Conservation (phyloP, 2,888 invertebrate genomes). For the Stomorhina lunata region DNA sequence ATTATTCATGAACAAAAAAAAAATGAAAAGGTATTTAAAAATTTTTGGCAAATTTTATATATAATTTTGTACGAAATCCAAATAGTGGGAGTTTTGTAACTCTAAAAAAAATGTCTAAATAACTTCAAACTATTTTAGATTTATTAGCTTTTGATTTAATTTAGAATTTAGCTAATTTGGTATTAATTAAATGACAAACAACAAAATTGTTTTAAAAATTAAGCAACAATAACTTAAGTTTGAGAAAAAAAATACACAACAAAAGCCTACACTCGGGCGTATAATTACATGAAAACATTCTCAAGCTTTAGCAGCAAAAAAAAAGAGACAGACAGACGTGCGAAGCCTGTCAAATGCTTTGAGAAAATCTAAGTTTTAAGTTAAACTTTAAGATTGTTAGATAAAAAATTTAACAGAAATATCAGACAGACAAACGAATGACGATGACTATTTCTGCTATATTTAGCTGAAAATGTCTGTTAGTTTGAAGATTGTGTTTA, state of each 20-base stretch:
- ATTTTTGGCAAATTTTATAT: neutral
- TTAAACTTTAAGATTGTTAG: slow-evolving; percentile 39
- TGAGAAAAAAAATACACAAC: neutral
- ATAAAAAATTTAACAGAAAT: slow-evolving; percentile 22
- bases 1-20: neutral
- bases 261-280: slow-evolving; percentile 54
- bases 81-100: slow-evolving; percentile 43
- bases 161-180: slow-evolving; percentile 66
- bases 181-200: slow-evolving; percentile 69
- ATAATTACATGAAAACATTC: slow-evolving; percentile 59
- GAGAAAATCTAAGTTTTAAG: slow-evolving; percentile 28
- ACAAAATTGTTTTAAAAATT: slow-evolving; percentile 65
- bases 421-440: neutral
- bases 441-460: neutral
- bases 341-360: slow-evolving; percentile 32
- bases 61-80: slow-evolving; percentile 23
- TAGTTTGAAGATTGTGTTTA: slow-evolving; percentile 12
- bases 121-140: slow-evolving; percentile 3
- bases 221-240: neutral
- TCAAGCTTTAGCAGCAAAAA: slow-evolving; percentile 1
- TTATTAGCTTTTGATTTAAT: neutral
- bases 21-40: neutral
- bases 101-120: slow-evolving; percentile 19
- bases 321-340: too few relatives aligned
- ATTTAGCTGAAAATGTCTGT: neutral